phyloP scores from a whole-genome alignment of 2,113 vertebrate genomes.

The Cryptomyrus ogoouensis region DNA sequence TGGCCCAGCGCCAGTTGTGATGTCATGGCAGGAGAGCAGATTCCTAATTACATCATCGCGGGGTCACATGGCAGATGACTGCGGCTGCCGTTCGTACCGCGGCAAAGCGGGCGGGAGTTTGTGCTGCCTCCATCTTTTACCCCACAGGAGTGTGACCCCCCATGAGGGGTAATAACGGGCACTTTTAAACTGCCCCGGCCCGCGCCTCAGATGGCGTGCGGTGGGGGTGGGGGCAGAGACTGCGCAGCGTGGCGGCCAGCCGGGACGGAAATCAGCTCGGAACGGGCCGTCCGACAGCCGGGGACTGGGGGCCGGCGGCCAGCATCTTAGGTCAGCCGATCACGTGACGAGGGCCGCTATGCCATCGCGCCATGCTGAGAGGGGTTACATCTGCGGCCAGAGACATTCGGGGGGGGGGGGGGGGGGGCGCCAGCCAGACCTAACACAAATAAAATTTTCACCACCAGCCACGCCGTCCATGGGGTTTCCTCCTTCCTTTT shows the following conservation, averaged over 20 bases:
- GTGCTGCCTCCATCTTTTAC: neutral
- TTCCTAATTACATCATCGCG: conserved; percentile 9
- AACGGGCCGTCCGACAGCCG: neutral
- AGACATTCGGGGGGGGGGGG: neutral
- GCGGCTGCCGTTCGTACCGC: neutral
- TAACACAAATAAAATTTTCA: too few relatives aligned
- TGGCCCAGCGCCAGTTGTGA: neutral
- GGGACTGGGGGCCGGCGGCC: neutral
- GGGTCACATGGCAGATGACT: neutral
- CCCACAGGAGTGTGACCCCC: neutral
- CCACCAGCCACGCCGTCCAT: too few relatives aligned
- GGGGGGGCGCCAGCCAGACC: neutral
- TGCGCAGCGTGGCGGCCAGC: neutral
- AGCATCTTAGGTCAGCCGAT: neutral
- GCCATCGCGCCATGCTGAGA: neutral
- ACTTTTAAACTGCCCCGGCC: neutral
- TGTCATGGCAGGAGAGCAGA: neutral
- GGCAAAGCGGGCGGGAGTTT: neutral
- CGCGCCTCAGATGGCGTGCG: neutral
- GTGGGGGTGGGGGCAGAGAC: neutral
- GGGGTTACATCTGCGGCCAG: neutral
- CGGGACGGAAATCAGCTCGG: neutral
- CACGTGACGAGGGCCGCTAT: neutral
- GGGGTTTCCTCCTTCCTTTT: too few relatives aligned
- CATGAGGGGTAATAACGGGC: neutral